Evolutionary conservation across 1,140 invertebrate genomes (phyloP).

Genomic region (Drosophila mauritiana): DNA sequence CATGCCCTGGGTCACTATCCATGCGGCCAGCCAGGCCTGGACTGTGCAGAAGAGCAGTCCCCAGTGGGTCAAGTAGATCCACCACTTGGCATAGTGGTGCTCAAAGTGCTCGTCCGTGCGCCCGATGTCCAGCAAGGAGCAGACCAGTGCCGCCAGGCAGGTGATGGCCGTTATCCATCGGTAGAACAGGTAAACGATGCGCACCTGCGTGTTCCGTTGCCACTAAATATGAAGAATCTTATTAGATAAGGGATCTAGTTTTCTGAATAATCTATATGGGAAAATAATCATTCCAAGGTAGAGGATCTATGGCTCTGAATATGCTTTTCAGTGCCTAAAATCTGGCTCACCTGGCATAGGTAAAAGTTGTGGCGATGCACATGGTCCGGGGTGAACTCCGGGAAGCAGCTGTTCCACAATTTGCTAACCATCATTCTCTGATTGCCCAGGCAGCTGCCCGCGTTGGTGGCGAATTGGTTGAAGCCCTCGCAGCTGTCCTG

Average conservation of each 20-base stretch:
- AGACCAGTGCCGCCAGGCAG: slow-evolving; percentile 86
- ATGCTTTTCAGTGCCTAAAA: not conserved
- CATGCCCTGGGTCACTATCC: slow-evolving; percentile 84
- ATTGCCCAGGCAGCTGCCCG: slow-evolving; percentile 72
- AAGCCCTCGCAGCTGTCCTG: slow-evolving; percentile 83
- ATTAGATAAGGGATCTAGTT: not conserved
- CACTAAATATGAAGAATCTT: slow-evolving; percentile 67
- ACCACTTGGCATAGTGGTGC: slow-evolving; percentile 86
- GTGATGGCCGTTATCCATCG: slow-evolving; percentile 86
- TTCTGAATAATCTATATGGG: no score
- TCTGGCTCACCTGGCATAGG: slow-evolving; percentile 72
- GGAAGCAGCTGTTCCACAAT: slow-evolving; percentile 84
- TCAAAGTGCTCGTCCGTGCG: slow-evolving; percentile 82
- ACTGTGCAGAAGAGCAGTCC: slow-evolving; percentile 86
- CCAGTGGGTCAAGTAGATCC: slow-evolving; percentile 90
- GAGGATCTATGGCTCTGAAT: not conserved
- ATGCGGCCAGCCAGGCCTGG: slow-evolving; percentile 84
- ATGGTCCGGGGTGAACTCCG: slow-evolving; percentile 83
- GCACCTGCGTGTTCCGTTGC: slow-evolving; percentile 84
- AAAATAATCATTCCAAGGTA: no score
- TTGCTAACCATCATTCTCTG: slow-evolving; percentile 85
- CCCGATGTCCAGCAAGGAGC: slow-evolving; percentile 86
- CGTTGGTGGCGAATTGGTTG: slow-evolving; percentile 73
- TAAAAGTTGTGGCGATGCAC: slow-evolving; percentile 84
- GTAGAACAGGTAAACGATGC: slow-evolving; percentile 86